phyloP scores from a whole-genome alignment of 2,113 vertebrate genomes.

The Heloderma charlesbogerti region DNA sequence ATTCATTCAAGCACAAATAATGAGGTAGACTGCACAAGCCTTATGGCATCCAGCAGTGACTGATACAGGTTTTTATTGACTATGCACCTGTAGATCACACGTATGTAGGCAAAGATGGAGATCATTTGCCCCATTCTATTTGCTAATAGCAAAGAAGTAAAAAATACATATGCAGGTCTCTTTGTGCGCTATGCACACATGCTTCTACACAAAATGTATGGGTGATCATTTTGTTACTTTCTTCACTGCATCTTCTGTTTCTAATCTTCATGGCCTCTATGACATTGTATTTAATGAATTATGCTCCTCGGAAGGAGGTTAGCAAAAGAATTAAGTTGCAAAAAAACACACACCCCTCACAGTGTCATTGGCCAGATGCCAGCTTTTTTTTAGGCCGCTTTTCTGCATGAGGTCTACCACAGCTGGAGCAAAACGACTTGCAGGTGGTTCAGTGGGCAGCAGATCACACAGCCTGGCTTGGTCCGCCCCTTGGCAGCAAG shows the following conservation, averaged over 20 bases:
- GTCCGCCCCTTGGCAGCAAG: slow-evolving; percentile 69
- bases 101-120: slow-evolving; percentile 29
- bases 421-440: slow-evolving; percentile 79
- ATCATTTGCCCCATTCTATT: slow-evolving; percentile 31
- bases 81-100: slow-evolving; percentile 25
- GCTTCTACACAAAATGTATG: background rate
- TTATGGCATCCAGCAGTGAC: background rate
- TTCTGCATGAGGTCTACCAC: slow-evolving; percentile 78
- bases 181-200: background rate
- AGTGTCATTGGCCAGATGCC: slow-evolving; percentile 67
- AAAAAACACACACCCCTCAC: slow-evolving; percentile 49
- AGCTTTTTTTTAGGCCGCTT: slow-evolving; percentile 66
- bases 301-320: slow-evolving; percentile 74
- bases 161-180: background rate
- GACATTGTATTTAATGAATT: slow-evolving; percentile 75
- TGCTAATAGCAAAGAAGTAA: slow-evolving; percentile 42
- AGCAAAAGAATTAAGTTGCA: slow-evolving; percentile 74
- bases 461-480: slow-evolving; percentile 75
- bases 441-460: slow-evolving; percentile 79
- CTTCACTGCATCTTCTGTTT: slow-evolving; percentile 70
- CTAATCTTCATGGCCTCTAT: slow-evolving; percentile 69
- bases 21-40: too few relatives aligned
- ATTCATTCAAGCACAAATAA: too few relatives aligned
- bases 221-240: slow-evolving; percentile 29
- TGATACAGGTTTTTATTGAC: slow-evolving; percentile 29